Base-by-base conservation (phyloP, 2,888 invertebrate species). In the Polydrusus tereticollis region DNA sequence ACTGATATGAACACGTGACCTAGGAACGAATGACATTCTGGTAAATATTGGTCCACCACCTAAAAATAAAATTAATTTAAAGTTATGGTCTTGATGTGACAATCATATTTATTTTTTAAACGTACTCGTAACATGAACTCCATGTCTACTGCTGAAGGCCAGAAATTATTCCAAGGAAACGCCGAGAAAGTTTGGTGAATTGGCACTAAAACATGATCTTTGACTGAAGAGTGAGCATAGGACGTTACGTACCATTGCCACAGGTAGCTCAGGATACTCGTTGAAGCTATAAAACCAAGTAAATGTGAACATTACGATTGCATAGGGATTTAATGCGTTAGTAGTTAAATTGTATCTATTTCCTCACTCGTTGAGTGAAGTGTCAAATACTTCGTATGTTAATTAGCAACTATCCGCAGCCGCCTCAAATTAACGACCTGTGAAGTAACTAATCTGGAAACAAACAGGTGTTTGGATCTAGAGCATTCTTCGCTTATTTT, bases 231-330 rank as follows among this genome's bases (percentile, higher is more conserved):
- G 73, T 91, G 89, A 1, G 92, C 91, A 81, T 89, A 91, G 79
- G 90, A 89, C 12, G 88, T 88, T 0, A 90, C 89, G 80, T 94
- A 94, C 87, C 92, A 93, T 74, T 91, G 89, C 88, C 92, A 92
- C 4, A 91, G 84, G 77, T 88, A 90, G 76, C 89, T 88, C 10
- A 92, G 84, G 33, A 91, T 87, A 75, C 87, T 88, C 75, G 84
- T 87, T 43, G 87, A 88, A 18, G 87, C 88, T 85, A 77, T 16
- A 45, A 41, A 57, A 41, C 33, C 21, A 23, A 14, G 20, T 45
- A 29, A 26, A 26, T n/a, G n/a, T n/a, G 7, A 26, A 26, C 26
- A 26, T 26, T 26, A 26, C 7, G 7, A 26, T 26, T 26, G 3
- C n/a, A n/a, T n/a, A n/a, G n/a, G n/a, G n/a, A 26, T 7, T 26